Conservation (phyloP, 2,888 invertebrate genomes). For the Venustoraphidia nigricollis region DNA sequence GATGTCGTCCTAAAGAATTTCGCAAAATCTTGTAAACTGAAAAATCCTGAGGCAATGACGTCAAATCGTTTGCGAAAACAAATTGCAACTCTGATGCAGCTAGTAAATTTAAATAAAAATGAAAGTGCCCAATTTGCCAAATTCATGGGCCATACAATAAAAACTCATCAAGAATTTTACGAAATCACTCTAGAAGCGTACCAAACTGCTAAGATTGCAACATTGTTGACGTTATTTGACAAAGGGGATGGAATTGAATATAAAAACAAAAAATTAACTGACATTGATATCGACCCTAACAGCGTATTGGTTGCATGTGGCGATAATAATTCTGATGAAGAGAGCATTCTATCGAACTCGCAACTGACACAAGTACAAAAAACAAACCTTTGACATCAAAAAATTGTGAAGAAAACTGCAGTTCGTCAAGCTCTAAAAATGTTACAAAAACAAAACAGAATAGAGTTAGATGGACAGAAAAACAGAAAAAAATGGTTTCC, state of each 20-base stretch:
- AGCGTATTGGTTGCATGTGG: no score
- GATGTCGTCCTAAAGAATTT: conserved; percentile 6
- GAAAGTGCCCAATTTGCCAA: conserved; percentile 14
- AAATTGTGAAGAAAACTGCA: no score
- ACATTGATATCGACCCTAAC: background rate
- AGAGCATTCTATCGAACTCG: no score
- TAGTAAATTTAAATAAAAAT: conserved; percentile 12
- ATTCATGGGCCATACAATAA: conserved; percentile 15
- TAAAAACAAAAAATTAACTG: conserved; percentile 1
- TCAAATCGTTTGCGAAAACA: conserved; percentile 8
- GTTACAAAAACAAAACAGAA: no score
- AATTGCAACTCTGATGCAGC: conserved; percentile 10
- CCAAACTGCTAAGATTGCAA: conserved; percentile 7
- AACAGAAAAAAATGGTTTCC: no score
- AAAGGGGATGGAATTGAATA: conserved; percentile 4
- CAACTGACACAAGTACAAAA: no score
- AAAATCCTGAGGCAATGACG: conserved; percentile 5
- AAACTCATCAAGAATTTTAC: conserved; percentile 10
- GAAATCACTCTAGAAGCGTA: conserved; percentile 6
- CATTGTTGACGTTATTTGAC: conserved; percentile 5
- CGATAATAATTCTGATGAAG: no score
- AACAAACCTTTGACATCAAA: no score
- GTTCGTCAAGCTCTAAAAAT: no score
- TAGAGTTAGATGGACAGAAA: no score
- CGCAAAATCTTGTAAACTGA: conserved; percentile 3